Conservation (phyloP, 2,888 invertebrate species). For the Sphaerophoria taeniata region DNA sequence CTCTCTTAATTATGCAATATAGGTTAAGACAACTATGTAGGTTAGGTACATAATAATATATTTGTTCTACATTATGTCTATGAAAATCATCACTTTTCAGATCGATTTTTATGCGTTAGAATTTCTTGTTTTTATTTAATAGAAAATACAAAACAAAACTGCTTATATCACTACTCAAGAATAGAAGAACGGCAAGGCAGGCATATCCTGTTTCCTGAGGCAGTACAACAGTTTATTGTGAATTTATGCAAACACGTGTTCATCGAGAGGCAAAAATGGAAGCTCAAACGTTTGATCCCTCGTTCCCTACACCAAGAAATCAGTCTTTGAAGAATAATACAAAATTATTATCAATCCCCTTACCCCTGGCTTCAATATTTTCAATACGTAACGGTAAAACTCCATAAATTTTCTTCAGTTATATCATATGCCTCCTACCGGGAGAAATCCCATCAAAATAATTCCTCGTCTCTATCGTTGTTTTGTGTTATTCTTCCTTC, state of each 20-base stretch:
- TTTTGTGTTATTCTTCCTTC: neutral
- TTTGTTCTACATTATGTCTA: too few species aligned
- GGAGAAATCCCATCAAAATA: conserved; percentile 53
- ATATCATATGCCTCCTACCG: conserved; percentile 53
- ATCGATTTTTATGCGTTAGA: conserved; percentile 10
- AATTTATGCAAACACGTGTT: conserved; percentile 64
- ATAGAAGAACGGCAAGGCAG: neutral
- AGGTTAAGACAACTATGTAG: too few species aligned
- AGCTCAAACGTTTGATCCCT: conserved; percentile 42
- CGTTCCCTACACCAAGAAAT: neutral
- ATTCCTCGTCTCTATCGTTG: conserved; percentile 7
- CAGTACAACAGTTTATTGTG: conserved; percentile 46
- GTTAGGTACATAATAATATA: too few species aligned
- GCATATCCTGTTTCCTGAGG: neutral
- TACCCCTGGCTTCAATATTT: neutral
- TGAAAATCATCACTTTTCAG: conserved; percentile 23
- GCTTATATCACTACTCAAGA: neutral
- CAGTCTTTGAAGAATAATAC: conserved; percentile 10
- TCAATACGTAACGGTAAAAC: conserved; percentile 11
- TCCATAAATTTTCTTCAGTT: conserved; percentile 57
- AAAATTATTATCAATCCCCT: conserved; percentile 19
- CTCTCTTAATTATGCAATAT: too few species aligned
- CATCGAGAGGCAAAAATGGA: conserved; percentile 16
- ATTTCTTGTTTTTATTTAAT: conserved; percentile 6
- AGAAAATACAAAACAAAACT: conserved; percentile 1